Base-by-base conservation (phyloP, 1,140 invertebrate genomes). In the Watersipora subatra region DNA sequence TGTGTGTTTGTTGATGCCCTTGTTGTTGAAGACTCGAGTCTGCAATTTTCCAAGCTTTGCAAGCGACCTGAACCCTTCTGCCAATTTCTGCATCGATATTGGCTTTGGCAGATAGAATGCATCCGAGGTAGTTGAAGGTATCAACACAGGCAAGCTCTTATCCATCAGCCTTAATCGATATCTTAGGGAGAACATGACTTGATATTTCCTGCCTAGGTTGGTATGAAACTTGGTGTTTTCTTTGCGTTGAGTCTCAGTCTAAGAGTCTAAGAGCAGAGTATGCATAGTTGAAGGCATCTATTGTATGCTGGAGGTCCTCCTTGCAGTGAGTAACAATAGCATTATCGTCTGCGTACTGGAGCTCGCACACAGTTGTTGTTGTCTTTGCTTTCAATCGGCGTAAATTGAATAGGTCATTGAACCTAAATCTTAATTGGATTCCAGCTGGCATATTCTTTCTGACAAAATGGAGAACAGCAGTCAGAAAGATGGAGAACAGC, bases 401-500 rank as follows among this genome's bases (percentile, higher is more conserved):
- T n/a, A 1, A n/a, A 28, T 64, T 64, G 63, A 64, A 64, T 12
- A 64, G 17, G 26, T 1, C 29, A 57, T 64, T 29, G 12, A 29
- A 64, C 57, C 63, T 64, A 0, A 20, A 1, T 19, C 27, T 56
- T 2, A 57, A 20, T 57, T 62, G 55, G 22, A 67, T 30, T 20
- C 62, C 65, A 64, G 63, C 56, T 20, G 2, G 34, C 34, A 46
- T 46, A 46, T n/a, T 12, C n/a, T 46, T n/a, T 12, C 34, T 46
- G 7, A 46, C 34, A 12, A 46, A n/a, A 12, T 46, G n/a, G n/a
- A 57, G 66, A 56, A 29, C 66, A 59, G 28, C 24, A 15, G n/a
- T 69, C 62, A 66, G 65, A 2, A 69, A 1, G 1, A 68, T 63
- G 29, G 63, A 57, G 64, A 70, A 69, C 25, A 70, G 29, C 19